These are phyloP conservation scores for Cephalopachus bancanus DNA, from an alignment of 2,797 vertebrate genomes.

Conservation along the genomic window DNA sequence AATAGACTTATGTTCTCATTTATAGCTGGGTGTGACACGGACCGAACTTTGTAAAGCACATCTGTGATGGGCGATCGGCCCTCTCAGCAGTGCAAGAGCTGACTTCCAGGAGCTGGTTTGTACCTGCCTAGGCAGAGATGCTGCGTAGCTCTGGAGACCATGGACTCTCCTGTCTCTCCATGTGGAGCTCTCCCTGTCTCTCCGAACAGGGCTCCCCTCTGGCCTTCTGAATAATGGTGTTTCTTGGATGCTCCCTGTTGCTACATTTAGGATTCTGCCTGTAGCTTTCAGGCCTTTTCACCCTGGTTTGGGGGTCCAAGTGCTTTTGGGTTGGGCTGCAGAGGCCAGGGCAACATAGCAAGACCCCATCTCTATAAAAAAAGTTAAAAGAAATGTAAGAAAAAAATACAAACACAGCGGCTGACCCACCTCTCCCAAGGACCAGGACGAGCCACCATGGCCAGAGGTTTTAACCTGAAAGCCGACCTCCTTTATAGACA, in stretches of 20 bases:
- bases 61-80: not conserved
- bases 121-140: not conserved
- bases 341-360: not conserved
- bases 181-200: not conserved
- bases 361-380: too few species aligned
- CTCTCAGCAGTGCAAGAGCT: not conserved
- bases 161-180: too few species aligned
- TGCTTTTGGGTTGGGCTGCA: not conserved
- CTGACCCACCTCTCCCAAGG: not conserved
- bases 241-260: not conserved
- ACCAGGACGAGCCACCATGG: not conserved
- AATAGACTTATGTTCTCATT: conserved; percentile 23
- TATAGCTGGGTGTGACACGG: not conserved
- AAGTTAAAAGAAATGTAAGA: too few species aligned
- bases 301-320: not conserved
- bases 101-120: not conserved
- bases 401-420: not conserved
- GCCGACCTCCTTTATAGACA: not conserved
- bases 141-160: not conserved
- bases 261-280: not conserved
- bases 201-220: not conserved
- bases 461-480: conserved; percentile 1
- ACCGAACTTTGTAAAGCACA: not conserved
- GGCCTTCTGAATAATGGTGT: not conserved
- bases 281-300: not conserved